Conservation (phyloP, 2,888 invertebrate species). For the Papilio elwesi region DNA sequence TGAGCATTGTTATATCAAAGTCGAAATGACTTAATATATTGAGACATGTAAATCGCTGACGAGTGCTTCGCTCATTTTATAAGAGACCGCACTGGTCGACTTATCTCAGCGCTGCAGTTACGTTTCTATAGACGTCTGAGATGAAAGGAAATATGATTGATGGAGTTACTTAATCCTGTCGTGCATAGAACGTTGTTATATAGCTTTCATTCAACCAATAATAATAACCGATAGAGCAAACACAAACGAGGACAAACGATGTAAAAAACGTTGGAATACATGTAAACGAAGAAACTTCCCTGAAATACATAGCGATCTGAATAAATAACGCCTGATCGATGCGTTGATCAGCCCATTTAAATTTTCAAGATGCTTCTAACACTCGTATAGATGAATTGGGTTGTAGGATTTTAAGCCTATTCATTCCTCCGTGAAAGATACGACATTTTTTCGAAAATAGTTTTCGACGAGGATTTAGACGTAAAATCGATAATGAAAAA, state of each 20-base stretch:
- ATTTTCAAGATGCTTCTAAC: conserved; percentile 70
- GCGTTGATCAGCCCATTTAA: conserved; percentile 76
- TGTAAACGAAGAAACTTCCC: conserved; percentile 77
- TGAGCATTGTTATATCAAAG: conserved; percentile 51
- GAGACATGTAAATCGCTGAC: conserved; percentile 40
- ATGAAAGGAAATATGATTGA: conserved; percentile 23
- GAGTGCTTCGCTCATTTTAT: conserved; percentile 29
- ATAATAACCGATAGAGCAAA: conserved; percentile 65
- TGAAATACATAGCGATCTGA: conserved; percentile 75
- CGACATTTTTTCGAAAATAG: conserved; percentile 43
- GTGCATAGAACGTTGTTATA: conserved; percentile 45
- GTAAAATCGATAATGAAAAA: conserved; percentile 21
- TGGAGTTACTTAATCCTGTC: conserved; percentile 41
- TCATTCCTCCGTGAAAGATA: conserved; percentile 42
- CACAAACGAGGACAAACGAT: conserved; percentile 69
- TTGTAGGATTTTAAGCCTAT: conserved; percentile 58
- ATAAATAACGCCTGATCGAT: conserved; percentile 78
- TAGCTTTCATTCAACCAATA: conserved; percentile 65
- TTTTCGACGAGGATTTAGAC: conserved; percentile 23
- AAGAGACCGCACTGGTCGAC: conserved; percentile 32
- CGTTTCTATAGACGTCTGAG: conserved; percentile 16
- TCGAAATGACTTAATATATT: conserved; percentile 45
- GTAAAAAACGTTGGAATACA: conserved; percentile 66
- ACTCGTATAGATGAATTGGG: conserved; percentile 63
- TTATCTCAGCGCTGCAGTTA: conserved; percentile 31